A percentile compares a stretch with the other conserved stretches of the same genome.
These are phyloP conservation scores for Oceanites oceanicus DNA, from an alignment of 2,113 vertebrate species.

Conservation along the genomic window DNA sequence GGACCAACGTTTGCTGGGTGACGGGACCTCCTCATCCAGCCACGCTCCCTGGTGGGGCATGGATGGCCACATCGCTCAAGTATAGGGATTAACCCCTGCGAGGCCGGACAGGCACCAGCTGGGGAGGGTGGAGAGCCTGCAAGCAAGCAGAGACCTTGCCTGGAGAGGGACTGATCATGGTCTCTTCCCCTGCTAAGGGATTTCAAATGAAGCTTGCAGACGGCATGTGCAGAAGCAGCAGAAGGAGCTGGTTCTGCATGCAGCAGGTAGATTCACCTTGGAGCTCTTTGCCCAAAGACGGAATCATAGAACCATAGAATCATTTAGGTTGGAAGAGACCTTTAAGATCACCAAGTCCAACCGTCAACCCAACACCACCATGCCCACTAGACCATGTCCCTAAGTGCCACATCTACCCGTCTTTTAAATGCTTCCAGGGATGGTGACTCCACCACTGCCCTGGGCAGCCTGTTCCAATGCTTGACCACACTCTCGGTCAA, in stretches of 20 bases:
- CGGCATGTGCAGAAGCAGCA: not conserved
- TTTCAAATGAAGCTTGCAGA: not conserved
- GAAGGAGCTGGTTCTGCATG: not conserved
- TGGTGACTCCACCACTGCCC: too few relatives aligned
- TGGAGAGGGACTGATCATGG: not conserved
- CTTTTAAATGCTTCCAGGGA: too few relatives aligned
- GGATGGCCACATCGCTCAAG: not conserved
- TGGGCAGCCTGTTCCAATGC: too few relatives aligned
- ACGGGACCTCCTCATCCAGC: not conserved
- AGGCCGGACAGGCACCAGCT: not conserved
- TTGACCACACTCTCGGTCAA: too few relatives aligned
- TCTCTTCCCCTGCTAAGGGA: accelerated
- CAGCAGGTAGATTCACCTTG: not conserved
- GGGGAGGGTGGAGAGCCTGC: not conserved
- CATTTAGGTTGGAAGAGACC: too few relatives aligned
- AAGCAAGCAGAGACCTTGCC: not conserved
- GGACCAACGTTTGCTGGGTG: accelerated
- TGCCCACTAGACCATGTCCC: too few relatives aligned
- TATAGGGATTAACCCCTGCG: not conserved
- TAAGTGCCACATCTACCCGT: too few relatives aligned
- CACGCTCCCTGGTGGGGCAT: not conserved
- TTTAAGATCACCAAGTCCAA: too few relatives aligned
- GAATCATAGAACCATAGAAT: too few relatives aligned
- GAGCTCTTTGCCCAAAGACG: not conserved
- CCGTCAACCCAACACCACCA: too few relatives aligned